Percentiles rank a stretch among this genome's conserved stretches.
Evolutionary conservation across 2,113 vertebrate genomes (phyloP).

Genomic region (Zosterops lateralis): DNA sequence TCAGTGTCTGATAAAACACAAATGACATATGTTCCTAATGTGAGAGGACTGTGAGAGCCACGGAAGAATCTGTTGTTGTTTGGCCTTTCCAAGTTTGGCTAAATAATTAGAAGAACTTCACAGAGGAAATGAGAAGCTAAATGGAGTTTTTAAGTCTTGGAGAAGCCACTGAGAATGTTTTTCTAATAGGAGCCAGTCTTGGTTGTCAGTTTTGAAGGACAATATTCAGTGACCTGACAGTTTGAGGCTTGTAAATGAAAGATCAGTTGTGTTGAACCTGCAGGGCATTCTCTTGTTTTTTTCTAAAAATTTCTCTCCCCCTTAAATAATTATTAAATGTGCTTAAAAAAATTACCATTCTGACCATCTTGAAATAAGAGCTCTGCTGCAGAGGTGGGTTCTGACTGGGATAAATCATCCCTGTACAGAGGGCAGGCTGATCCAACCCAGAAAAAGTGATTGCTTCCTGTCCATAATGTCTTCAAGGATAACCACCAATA

Average conservation of each 20-base stretch:
- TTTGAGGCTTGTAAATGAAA: constrained; percentile 7
- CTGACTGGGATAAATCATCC: not conserved
- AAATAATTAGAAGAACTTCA: not conserved
- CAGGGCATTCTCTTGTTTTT: constrained; percentile 8
- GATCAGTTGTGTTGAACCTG: constrained; percentile 9
- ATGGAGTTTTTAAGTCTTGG: not conserved
- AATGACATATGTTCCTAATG: not conserved
- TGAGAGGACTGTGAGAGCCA: not conserved
- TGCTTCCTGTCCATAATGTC: not conserved
- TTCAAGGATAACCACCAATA: not conserved
- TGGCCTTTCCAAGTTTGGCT: not conserved
- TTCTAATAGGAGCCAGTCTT: not conserved
- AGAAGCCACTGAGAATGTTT: not conserved
- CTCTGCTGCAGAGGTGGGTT: not conserved
- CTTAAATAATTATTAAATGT: not conserved
- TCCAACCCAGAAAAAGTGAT: not conserved
- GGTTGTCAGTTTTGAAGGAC: constrained; percentile 19
- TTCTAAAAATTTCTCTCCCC: not conserved
- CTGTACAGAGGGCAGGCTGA: not conserved
- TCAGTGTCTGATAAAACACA: not conserved
- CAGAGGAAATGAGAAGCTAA: not conserved
- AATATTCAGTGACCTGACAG: constrained; percentile 21
- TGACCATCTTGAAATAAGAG: not conserved
- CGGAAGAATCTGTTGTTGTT: not conserved
- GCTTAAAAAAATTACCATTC: not conserved